Evolutionary conservation across 1,140 invertebrate species (phyloP), one percentile per base, ranked within the genome.

Genomic region (Acromyrmex heyeri): DNA sequence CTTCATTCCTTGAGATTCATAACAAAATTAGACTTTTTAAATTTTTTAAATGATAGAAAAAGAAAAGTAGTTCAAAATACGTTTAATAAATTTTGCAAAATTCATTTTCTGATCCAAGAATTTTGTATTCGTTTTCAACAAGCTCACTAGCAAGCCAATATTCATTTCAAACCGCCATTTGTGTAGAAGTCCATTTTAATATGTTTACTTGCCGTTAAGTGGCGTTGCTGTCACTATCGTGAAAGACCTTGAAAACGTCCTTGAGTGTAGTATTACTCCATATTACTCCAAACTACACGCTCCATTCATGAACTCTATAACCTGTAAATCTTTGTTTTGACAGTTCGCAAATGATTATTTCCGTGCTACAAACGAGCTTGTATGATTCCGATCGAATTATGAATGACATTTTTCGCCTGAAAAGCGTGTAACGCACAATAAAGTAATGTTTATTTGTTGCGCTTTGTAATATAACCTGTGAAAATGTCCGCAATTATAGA

Each of bases 401-500:
- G 61, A 61, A 48, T 82, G 61, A 64, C 50, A 44, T 12, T 64
- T 57, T 14, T 16, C 64, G 3, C 2, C 12, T 21, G 30, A 61
- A 30, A 62, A 14, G 27, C 69, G 81, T 78, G 24, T 86, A 59
- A 91, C 70, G 77, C 24, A 75, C 70, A 78, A 62, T 86, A 48
- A 34, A 86, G 67, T 88, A 59, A 53, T 53, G 78, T 53, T 91
- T 55, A 83, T 30, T 67, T 30, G 18, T 21, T 82, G n/a, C 62
- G 82, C 18, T 18, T 48, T 27, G 18, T 61, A 75, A 21, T 50
- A 38, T 27, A 61, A 1, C 12, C 62, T 30, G 16, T 14, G 27
- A 89, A 21, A 76, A 95, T 95, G 95, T 95, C 95, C 8, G 89
- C 93, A 59, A 93, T 93, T 72, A 95, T 95, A 83, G 95, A 95